These are phyloP conservation scores for Oligia strigilis DNA, from an alignment of 2,888 invertebrate species.

Conservation along the genomic window DNA sequence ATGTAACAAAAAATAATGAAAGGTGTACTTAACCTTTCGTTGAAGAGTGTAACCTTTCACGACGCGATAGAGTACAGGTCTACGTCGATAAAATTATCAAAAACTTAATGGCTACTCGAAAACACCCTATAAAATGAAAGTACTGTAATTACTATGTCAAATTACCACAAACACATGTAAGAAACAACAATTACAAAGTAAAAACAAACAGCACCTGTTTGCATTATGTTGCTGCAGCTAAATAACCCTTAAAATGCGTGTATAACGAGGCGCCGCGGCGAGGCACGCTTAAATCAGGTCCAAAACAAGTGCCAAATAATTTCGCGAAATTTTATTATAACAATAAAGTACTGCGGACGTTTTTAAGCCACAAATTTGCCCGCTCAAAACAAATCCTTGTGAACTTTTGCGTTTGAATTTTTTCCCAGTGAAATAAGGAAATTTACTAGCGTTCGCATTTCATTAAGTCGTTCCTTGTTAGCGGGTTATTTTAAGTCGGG, in stretches of 20 bases:
- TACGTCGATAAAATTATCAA: slow-evolving; percentile 23
- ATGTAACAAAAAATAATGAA: slow-evolving; percentile 14
- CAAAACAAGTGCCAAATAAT: slow-evolving; percentile 80
- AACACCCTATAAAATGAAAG: slow-evolving; percentile 29
- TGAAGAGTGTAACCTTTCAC: slow-evolving; percentile 35
- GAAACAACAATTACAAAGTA: slow-evolving; percentile 55
- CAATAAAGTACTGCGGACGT: slow-evolving; percentile 81
- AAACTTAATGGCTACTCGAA: slow-evolving; percentile 12
- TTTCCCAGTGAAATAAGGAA: slow-evolving; percentile 66
- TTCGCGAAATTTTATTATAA: slow-evolving; percentile 82
- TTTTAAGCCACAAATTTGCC: slow-evolving; percentile 80
- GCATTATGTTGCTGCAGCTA: slow-evolving; percentile 57
- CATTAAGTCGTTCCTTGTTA: slow-evolving; percentile 59
- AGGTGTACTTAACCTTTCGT: slow-evolving; percentile 32
- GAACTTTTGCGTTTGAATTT: slow-evolving; percentile 70
- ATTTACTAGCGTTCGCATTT: slow-evolving; percentile 63
- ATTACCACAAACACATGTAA: slow-evolving; percentile 40
- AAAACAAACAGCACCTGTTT: slow-evolving; percentile 51
- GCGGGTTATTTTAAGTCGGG: slow-evolving; percentile 41
- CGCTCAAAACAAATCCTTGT: slow-evolving; percentile 79
- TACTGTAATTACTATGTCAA: slow-evolving; percentile 32
- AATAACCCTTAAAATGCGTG: slow-evolving; percentile 72
- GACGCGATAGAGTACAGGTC: background rate
- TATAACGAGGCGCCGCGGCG: slow-evolving; percentile 69
- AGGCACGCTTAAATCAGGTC: slow-evolving; percentile 77